A percentile compares a stretch with the other conserved stretches of the same genome.
phyloP scores from a whole-genome alignment of 2,797 vertebrate genomes.

The Corythornis leucogaster region DNA sequence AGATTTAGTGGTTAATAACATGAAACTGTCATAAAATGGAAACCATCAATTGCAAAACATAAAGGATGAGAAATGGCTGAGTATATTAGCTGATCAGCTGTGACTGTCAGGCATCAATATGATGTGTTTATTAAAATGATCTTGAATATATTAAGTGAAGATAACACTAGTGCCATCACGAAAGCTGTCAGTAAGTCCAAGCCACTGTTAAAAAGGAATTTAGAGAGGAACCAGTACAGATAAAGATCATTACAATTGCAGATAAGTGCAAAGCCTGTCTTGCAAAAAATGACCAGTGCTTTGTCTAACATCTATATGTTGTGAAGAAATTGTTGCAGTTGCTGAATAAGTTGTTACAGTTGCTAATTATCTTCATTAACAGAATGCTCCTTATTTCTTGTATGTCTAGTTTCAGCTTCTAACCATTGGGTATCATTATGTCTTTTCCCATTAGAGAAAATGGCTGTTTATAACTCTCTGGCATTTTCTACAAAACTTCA shows the following conservation, averaged over 20 bases:
- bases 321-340: neutral
- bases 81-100: neutral
- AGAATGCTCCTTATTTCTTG: neutral
- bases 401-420: constrained; percentile 2
- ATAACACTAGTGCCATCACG: neutral
- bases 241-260: neutral
- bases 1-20: neutral
- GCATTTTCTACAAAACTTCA: constrained; percentile 20
- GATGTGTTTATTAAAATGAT: neutral
- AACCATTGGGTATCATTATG: neutral
- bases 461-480: constrained; percentile 8
- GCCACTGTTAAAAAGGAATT: neutral
- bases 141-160: neutral
- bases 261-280: neutral
- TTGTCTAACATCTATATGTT: neutral
- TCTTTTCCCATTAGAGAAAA: constrained; percentile 9
- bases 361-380: constrained; percentile 3
- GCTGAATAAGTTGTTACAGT: neutral
- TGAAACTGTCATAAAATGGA: neutral
- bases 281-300: neutral
- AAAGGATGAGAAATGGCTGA: neutral
- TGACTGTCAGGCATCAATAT: neutral
- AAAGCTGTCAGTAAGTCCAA: neutral
- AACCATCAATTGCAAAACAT: neutral
- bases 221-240: neutral